Evolutionary conservation across 2,797 vertebrate genomes (phyloP), one percentile per base, ranked within the genome.

Genomic region (Lepidocolaptes lacrymiger): DNA sequence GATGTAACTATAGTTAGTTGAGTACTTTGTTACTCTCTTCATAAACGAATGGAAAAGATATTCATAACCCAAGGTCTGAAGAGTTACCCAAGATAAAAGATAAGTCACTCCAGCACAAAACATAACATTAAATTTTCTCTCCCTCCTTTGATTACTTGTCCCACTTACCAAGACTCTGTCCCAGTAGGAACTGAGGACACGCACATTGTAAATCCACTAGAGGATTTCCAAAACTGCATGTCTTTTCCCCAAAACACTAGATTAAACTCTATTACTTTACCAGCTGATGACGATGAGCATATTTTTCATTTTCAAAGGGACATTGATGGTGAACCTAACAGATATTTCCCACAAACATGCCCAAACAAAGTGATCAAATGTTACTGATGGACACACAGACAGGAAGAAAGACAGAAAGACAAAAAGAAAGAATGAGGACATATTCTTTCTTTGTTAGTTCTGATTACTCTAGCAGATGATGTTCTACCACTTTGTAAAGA

Each of bases 331-430:
- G 32, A 36, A 39, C 15, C 10, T 66, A 80, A 54, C 21, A 30
- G 28, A 30, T 8, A 39, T 43, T 80, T 88, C 64, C 12, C 43
- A 54, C 23, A 73, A 86, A 78, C 12, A 54, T 34, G 24, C 19
- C 28, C 8, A 56, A 55, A 69, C 3, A 77, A 81, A 61, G 24
- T 0, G 2, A 63, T 1, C 2, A 43, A 67, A 36, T 36, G 14
- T 44, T 86, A 46, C 28, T n/a, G 37, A 68, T 13, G 41, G 32
- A 89, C 23, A 52, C 19, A 66, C 0, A 52, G 34, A n/a, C 8
- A 63, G 27, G 67, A 71, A 86, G n/a, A 80, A 24, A 84, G 44
- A 36, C 6, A 54, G 37, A 75, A 72, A 43, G 23, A 64, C 17
- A 71, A 32, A 64, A 75, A 18, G 39, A 58, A 78, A 18, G 13